Evolutionary conservation across 2,888 invertebrate genomes (phyloP).

Genomic region (Escarpia spicata): DNA sequence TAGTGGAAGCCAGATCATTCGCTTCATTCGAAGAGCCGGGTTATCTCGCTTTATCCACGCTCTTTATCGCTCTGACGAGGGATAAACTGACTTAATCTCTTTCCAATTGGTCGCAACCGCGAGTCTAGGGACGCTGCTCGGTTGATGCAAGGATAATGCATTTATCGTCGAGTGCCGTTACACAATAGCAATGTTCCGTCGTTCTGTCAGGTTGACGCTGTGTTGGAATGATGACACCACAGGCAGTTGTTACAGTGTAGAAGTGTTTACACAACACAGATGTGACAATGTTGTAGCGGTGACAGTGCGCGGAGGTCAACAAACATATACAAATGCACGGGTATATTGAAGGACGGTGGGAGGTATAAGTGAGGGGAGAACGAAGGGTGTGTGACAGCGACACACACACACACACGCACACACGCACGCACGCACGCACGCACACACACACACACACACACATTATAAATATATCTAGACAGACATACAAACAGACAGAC

Average conservation of each 20-base stretch:
- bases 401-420: background rate
- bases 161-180: conserved; percentile 3
- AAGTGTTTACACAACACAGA: too few relatives aligned
- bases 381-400: too few relatives aligned
- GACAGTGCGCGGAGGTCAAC: background rate
- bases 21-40: conserved; percentile 16
- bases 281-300: background rate
- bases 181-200: background rate
- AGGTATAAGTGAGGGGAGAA: too few relatives aligned
- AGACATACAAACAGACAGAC: background rate
- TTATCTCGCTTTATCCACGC: background rate
- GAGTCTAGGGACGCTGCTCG: background rate
- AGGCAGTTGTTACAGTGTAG: too few relatives aligned
- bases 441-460: background rate
- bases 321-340: background rate
- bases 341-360: background rate
- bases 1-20: conserved; percentile 12
- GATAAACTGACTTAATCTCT: conserved; percentile 9
- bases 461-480: background rate
- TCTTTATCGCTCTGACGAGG: background rate
- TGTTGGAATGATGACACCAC: background rate
- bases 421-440: background rate
- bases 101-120: background rate
- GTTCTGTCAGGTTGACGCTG: background rate
- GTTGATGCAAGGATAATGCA: background rate